Base-by-base conservation (phyloP, 37 sponge, comb jelly and placozoan genomes). In the Aplysina aerophoba region DNA sequence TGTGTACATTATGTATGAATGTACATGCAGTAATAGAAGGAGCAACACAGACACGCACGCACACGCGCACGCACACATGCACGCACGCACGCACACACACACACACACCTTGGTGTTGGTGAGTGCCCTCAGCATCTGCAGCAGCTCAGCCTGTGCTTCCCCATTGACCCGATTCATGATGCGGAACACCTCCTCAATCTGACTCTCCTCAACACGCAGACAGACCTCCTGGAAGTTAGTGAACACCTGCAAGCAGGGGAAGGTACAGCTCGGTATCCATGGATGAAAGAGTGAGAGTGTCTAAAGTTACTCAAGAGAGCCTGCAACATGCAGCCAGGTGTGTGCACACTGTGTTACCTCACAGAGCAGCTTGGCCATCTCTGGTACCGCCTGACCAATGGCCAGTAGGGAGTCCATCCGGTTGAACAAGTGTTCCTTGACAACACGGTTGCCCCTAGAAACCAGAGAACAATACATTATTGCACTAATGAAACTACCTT, bases 351-450 rank as follows among this genome's bases (percentile, higher is more conserved):
- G 50, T 44, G 50, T 44, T 50, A 75, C 78, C 78, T 75, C 78
- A 41, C 0, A 53, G 5, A 75, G 54, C 6, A 75, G 44, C 11
- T 75, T 41, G 53, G 78, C 78, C 78, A 75, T 75, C 8, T 81
- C 73, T 2, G 81, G 56, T 37, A 64, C 69, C 25, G 82, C 55
- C 17, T 37, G 54, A 55, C 22, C 63, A 41, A 87, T 36, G 0
- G 25, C 57, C 19, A 90, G 74, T 1, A 90, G 44, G 58, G 28
- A 41, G 39, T 90, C 74, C 83, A 90, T 60, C 56, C 86, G 78
- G 28, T 73, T 64, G 81, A 81, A 90, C 53, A 90, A 72, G 20
- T 65, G 56, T 40, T 90, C 65, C 63, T 90, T 82, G 19, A 87
- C 82, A 14, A 66, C 31, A 54, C 66, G 28, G 41, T 87, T 83